Percentiles rank a stretch among this genome's conserved stretches.
These are phyloP conservation scores for Lymantria dispar DNA, from an alignment of 2,888 invertebrate species.

Conservation along the genomic window DNA sequence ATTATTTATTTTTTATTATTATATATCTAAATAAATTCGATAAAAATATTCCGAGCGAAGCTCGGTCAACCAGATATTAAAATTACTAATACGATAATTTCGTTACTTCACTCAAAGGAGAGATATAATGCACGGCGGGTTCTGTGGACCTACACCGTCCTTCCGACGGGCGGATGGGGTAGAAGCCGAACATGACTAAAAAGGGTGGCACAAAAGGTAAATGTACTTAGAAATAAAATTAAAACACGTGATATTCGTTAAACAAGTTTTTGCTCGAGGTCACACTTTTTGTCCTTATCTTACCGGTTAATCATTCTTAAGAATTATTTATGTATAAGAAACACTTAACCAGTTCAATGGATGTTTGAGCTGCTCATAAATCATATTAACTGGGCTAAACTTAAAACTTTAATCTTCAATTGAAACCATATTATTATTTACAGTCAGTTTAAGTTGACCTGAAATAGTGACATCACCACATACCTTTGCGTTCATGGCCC, in stretches of 20 bases:
- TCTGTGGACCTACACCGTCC: no score
- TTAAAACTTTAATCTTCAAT: conserved; percentile 17
- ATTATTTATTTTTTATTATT: no score
- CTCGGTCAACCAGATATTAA: no score
- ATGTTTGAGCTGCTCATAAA: conserved; percentile 39
- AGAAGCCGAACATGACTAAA: no score
- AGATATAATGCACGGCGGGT: no score
- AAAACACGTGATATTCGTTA: conserved; percentile 28
- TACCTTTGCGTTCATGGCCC: conserved; percentile 43
- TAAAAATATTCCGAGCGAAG: no score
- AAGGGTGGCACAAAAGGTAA: conserved; percentile 21
- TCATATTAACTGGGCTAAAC: conserved; percentile 42
- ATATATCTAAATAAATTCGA: no score
- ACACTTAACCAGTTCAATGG: conserved; percentile 30
- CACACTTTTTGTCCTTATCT: conserved; percentile 49
- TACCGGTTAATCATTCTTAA: conserved; percentile 50
- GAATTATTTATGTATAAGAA: conserved; percentile 52
- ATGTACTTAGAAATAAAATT: conserved; percentile 14
- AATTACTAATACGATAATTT: no score
- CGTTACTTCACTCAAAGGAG: no score
- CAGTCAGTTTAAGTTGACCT: conserved; percentile 21
- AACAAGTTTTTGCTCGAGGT: conserved; percentile 47
- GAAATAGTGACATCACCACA: conserved; percentile 34
- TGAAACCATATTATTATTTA: conserved; percentile 28
- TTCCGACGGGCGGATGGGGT: no score